A percentile compares a stretch with the other conserved stretches of the same genome.
These are phyloP conservation scores for Apamea anceps DNA, from an alignment of 2,888 invertebrate species.

Conservation along the genomic window DNA sequence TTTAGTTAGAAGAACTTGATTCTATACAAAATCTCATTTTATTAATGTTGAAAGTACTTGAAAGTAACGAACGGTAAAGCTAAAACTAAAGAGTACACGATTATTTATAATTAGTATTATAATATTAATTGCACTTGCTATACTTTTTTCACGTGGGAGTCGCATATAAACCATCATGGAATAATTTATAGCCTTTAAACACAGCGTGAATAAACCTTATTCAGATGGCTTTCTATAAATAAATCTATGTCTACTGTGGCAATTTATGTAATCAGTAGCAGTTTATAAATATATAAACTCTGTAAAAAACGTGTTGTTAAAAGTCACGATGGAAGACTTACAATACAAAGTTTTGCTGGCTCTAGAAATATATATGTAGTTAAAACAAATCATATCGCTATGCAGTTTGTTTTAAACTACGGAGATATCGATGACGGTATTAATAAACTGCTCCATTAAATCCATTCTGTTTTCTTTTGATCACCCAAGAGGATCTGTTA, in stretches of 20 bases:
- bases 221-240: neutral
- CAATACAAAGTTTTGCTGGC: neutral
- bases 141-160: slow-evolving; percentile 4
- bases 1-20: neutral
- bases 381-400: slow-evolving; percentile 6
- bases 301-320: neutral
- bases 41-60: neutral
- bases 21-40: neutral
- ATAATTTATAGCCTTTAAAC: slow-evolving; percentile 3
- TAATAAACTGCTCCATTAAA: neutral
- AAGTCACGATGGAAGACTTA: neutral
- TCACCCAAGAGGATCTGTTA: neutral
- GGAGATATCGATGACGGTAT: neutral
- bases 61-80: no score
- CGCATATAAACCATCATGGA: neutral
- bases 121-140: neutral
- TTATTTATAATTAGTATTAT: slow-evolving; percentile 2
- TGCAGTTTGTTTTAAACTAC: neutral
- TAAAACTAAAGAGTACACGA: neutral
- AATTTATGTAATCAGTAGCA: neutral
- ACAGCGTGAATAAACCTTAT: neutral
- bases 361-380: neutral
- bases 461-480: neutral
- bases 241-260: neutral
- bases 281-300: slow-evolving; percentile 10